Conservation (phyloP, 2,113 vertebrate genomes). For the Sinocyclocheilus anshuiensis region DNA sequence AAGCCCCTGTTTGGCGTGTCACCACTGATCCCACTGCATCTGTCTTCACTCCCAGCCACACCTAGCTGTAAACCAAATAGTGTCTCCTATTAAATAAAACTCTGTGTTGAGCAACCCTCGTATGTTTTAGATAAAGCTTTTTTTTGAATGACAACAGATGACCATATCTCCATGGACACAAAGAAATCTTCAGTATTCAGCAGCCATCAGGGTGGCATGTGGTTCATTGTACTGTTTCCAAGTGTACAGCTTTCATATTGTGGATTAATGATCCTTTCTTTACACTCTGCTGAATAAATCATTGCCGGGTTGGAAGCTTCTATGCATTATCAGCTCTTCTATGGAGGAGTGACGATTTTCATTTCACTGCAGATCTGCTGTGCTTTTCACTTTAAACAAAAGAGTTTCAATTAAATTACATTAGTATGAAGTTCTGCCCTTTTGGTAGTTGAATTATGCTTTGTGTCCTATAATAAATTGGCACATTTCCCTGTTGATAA, state of each 20-base stretch:
- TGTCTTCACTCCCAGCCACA: background rate
- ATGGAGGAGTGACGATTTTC: background rate
- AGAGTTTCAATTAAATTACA: background rate
- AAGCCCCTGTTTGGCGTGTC: background rate
- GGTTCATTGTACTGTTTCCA: slow-evolving; percentile 13
- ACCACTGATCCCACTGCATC: background rate
- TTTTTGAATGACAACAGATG: background rate
- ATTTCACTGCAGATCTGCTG: background rate
- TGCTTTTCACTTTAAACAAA: background rate
- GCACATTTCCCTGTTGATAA: background rate
- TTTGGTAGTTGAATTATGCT: background rate
- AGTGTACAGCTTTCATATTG: slow-evolving; percentile 6
- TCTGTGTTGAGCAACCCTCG: background rate
- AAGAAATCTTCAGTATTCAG: background rate
- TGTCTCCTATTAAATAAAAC: background rate
- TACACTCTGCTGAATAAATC: slow-evolving; percentile 53
- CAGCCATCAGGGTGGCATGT: slow-evolving; percentile 7
- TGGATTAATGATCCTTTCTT: slow-evolving; percentile 54
- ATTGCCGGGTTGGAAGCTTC: slow-evolving; percentile 25
- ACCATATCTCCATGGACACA: background rate
- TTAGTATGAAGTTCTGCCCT: background rate
- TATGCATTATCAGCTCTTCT: slow-evolving; percentile 25
- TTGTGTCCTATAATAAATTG: background rate
- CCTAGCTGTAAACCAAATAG: slow-evolving; percentile 4
- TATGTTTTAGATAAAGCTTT: background rate